Percentiles rank a stretch among this genome's conserved stretches.
phyloP scores from a whole-genome alignment of 2,113 vertebrate genomes.

The Sinocyclocheilus anshuiensis region DNA sequence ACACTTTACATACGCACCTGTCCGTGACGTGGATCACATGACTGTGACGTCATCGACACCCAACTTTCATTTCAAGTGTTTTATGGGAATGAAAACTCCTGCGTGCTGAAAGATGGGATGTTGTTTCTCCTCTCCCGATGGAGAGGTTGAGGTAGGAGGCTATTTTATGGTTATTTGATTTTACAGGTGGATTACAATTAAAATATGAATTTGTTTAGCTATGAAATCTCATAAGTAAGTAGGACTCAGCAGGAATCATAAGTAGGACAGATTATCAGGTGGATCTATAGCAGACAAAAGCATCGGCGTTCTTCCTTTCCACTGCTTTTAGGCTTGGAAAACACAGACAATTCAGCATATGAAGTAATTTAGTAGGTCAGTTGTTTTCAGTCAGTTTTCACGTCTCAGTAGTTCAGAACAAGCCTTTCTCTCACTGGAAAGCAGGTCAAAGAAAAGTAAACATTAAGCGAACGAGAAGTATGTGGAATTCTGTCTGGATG shows the following conservation, averaged over 20 bases:
- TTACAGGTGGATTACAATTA: neutral
- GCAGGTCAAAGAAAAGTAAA: neutral
- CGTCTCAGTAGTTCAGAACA: neutral
- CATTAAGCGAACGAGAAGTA: neutral
- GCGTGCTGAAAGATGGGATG: constrained; percentile 14
- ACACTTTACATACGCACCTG: neutral
- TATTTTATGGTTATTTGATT: neutral
- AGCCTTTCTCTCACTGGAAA: neutral
- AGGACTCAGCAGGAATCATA: neutral
- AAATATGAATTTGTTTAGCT: neutral
- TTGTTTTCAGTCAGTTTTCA: neutral
- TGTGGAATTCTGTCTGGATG: neutral
- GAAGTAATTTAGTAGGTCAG: neutral
- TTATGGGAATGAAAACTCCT: neutral
- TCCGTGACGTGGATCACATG: neutral
- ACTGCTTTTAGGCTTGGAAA: neutral
- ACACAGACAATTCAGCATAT: neutral
- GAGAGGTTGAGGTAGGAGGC: neutral
- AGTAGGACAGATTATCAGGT: neutral
- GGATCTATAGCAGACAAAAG: neutral
- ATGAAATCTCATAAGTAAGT: neutral
- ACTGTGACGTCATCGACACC: constrained; percentile 8
- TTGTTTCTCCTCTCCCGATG: neutral
- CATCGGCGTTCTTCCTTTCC: neutral
- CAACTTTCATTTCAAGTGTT: neutral